Percentiles rank a stretch among this genome's conserved stretches.
Evolutionary conservation across 2,797 vertebrate species (phyloP).

Genomic region (Taenioides sp.): DNA sequence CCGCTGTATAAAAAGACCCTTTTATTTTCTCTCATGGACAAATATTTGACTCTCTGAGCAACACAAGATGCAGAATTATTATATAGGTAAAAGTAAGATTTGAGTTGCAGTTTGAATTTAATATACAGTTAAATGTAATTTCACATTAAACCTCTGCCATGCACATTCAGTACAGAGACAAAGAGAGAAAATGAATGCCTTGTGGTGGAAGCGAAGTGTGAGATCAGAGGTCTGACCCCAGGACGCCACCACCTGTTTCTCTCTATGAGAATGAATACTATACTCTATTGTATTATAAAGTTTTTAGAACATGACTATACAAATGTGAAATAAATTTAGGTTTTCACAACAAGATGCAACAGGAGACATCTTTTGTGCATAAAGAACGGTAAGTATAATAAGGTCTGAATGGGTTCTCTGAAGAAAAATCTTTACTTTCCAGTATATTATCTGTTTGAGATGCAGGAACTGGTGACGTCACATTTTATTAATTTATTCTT

Average conservation of each 20-base stretch:
- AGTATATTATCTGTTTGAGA: neutral
- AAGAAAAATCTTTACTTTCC: neutral
- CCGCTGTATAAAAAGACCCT: neutral
- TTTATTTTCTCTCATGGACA: neutral
- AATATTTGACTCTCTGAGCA: neutral
- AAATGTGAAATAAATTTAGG: neutral
- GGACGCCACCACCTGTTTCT: conserved; percentile 14
- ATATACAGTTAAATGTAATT: neutral
- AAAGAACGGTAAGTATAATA: no score
- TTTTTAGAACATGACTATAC: neutral
- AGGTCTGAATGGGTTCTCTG: no score
- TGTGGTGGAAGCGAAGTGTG: conserved; percentile 51
- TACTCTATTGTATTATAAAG: neutral
- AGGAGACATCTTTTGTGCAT: neutral
- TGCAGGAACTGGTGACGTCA: neutral
- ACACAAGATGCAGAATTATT: neutral
- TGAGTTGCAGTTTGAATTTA: neutral
- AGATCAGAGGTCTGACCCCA: conserved; percentile 50
- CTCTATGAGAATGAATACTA: neutral
- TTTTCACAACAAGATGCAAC: neutral
- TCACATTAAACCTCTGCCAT: neutral
- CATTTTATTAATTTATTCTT: neutral
- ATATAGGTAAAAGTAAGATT: neutral
- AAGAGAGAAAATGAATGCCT: neutral
- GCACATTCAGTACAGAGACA: neutral